Conservation (phyloP, 64 coral and sea anemone species). For the Orbicella faveolata region DNA sequence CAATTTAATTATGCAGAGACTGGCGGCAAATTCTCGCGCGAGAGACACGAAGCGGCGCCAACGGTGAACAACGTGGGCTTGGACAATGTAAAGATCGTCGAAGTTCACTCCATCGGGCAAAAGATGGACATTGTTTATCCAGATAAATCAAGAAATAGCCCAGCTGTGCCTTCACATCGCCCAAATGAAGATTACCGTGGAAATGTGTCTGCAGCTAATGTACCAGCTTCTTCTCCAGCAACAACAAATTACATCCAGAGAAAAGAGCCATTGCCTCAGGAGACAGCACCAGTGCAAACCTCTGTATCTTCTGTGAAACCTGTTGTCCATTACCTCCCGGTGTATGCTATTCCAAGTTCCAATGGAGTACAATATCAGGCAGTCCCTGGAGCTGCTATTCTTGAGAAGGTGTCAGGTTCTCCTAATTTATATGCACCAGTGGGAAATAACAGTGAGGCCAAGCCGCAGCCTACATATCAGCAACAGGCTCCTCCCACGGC, state of each 20-base stretch:
- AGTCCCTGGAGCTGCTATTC: slow-evolving; percentile 62
- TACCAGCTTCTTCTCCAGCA: background rate
- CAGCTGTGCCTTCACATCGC: background rate
- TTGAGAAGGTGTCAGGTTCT: slow-evolving; percentile 48
- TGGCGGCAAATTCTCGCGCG: slow-evolving; percentile 2
- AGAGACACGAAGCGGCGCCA: slow-evolving; percentile 40
- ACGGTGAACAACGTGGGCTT: slow-evolving; percentile 41
- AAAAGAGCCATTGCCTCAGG: slow-evolving; percentile 10
- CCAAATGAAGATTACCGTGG: slow-evolving; percentile 1
- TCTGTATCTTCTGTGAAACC: background rate
- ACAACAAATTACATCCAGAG: background rate
- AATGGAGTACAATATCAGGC: slow-evolving; percentile 59
- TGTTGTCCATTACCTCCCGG: slow-evolving; percentile 54
- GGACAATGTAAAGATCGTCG: slow-evolving; percentile 75
- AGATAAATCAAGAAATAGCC: slow-evolving; percentile 14
- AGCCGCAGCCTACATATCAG: slow-evolving; percentile 9
- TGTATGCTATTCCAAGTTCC: slow-evolving; percentile 54
- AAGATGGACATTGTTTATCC: slow-evolving; percentile 30
- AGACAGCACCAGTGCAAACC: background rate
- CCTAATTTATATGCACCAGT: slow-evolving; percentile 24
- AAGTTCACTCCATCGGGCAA: slow-evolving; percentile 54
- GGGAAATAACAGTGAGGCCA: background rate
- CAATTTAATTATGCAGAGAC: slow-evolving; percentile 47
- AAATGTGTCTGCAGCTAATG: background rate
- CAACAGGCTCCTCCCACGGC: slow-evolving; percentile 18